These are phyloP conservation scores for Catostylus mosaicus DNA, from an alignment of 30 jellyfish, hydroid and myxozoan species.

Conservation along the genomic window DNA sequence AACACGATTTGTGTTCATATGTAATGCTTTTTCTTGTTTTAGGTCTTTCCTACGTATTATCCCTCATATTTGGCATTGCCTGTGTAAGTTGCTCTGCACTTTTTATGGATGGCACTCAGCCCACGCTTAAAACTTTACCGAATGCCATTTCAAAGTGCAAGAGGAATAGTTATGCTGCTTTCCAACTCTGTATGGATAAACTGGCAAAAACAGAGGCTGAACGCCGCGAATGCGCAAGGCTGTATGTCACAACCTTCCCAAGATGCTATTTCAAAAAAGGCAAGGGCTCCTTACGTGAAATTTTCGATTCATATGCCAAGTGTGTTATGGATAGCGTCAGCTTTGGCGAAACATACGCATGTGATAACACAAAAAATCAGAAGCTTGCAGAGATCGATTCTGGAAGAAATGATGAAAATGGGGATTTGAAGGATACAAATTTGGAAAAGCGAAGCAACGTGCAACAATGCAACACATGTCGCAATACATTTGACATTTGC, in stretches of 20 bases:
- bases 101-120: not conserved
- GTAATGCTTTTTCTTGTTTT: no score
- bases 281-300: not conserved
- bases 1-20: no score
- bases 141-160: slow-evolving; percentile 7
- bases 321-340: slow-evolving; percentile 20
- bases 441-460: not conserved
- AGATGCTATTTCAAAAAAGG: not conserved
- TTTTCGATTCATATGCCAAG: not conserved
- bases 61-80: not conserved
- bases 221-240: not conserved
- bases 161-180: slow-evolving; percentile 5
- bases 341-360: slow-evolving; percentile 20
- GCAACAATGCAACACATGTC: slow-evolving; percentile 21
- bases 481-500: not conserved
- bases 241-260: slow-evolving; percentile 12
- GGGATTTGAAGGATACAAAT: no score
- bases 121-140: not conserved
- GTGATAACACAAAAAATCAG: not conserved
- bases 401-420: not conserved
- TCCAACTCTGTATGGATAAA: slow-evolving; percentile 3
- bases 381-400: not conserved
- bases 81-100: not conserved
- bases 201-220: slow-evolving; percentile 7
- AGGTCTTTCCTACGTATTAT: not conserved